Evolutionary conservation across 2,113 vertebrate genomes (phyloP).

Genomic region (Antennarius striatus): DNA sequence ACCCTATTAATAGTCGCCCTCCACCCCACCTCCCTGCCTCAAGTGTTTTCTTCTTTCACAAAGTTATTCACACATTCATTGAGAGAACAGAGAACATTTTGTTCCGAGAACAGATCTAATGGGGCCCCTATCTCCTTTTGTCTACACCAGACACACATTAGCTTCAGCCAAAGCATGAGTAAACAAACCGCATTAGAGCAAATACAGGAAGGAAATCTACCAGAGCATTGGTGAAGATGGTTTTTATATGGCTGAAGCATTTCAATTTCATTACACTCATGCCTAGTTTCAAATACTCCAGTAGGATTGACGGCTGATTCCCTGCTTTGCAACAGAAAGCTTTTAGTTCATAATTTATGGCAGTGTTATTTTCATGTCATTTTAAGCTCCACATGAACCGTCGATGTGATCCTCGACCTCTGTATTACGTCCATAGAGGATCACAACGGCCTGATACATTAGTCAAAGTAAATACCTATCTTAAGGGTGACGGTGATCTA

Average conservation of each 20-base stretch:
- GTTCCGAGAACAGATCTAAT: constrained; percentile 53
- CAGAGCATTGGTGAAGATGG: background rate
- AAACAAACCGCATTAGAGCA: constrained; percentile 39
- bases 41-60: constrained; percentile 47
- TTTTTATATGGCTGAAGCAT: background rate
- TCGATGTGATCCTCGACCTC: background rate
- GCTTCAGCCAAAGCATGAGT: constrained; percentile 39
- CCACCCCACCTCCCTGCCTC: background rate
- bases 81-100: constrained; percentile 61
- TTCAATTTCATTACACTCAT: constrained; percentile 3
- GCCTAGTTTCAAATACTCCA: background rate
- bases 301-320: background rate
- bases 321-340: too few species aligned
- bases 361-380: background rate
- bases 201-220: background rate
- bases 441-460: constrained; percentile 13
- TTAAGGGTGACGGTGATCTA: constrained; percentile 41
- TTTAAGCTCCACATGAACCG: constrained; percentile 5
- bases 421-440: constrained; percentile 27
- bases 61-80: constrained; percentile 53
- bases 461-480: constrained; percentile 28
- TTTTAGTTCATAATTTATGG: background rate
- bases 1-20: constrained; percentile 51
- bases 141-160: constrained; percentile 43
- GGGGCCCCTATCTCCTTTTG: constrained; percentile 56